Percentiles rank a stretch among this genome's conserved stretches.
Evolutionary conservation across 2,797 vertebrate species (phyloP).

Genomic region (Lindbergichthys nudifrons): DNA sequence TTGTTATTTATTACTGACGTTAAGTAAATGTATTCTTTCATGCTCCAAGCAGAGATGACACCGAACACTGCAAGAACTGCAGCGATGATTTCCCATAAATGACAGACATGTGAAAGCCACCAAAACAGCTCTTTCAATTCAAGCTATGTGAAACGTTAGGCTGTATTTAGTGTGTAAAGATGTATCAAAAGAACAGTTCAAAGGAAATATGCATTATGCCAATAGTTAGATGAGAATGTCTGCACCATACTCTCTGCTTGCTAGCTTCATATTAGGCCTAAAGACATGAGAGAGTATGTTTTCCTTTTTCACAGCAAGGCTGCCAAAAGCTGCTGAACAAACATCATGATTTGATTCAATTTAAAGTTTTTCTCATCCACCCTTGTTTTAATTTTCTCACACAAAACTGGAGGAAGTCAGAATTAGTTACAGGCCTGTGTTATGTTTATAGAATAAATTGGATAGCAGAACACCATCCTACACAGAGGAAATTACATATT

Average conservation of each 20-base stretch:
- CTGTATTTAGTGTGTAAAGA: background rate
- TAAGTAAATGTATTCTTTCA: background rate
- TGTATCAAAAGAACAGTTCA: background rate
- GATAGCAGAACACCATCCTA: conserved; percentile 13
- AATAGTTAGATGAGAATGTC: too few relatives aligned
- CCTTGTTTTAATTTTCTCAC: conserved; percentile 53
- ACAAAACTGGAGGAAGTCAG: conserved; percentile 44
- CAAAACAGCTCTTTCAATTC: background rate
- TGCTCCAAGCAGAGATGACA: background rate
- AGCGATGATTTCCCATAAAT: background rate
- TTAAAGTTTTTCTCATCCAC: conserved; percentile 27
- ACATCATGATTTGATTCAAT: conserved; percentile 30
- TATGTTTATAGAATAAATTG: conserved; percentile 40
- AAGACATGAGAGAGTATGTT: background rate
- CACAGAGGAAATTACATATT: conserved; percentile 40
- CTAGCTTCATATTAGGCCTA: too few relatives aligned
- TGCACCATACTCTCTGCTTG: too few relatives aligned
- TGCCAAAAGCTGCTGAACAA: conserved; percentile 1
- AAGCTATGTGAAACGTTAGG: background rate
- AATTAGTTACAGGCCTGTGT: conserved; percentile 36
- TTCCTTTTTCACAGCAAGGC: background rate
- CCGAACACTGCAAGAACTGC: too few relatives aligned
- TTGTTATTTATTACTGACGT: background rate
- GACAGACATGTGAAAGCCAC: background rate
- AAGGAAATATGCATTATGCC: background rate